A percentile compares a stretch with the other conserved stretches of the same genome.
These are phyloP conservation scores for Pseudomyrmex flavicornis DNA, from an alignment of 1,140 invertebrate species.

Conservation along the genomic window DNA sequence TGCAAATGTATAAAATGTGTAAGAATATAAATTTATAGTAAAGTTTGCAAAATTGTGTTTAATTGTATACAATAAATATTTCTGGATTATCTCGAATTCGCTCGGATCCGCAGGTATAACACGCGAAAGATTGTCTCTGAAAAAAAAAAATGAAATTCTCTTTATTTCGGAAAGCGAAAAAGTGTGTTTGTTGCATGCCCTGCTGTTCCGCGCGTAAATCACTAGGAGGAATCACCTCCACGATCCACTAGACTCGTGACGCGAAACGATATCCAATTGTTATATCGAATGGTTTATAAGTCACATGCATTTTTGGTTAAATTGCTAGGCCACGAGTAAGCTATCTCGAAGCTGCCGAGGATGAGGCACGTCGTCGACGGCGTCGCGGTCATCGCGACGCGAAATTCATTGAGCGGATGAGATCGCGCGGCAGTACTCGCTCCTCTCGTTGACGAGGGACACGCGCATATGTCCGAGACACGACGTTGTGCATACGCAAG, in stretches of 20 bases:
- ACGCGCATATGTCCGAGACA: constrained; percentile 32
- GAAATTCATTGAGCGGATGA: constrained; percentile 1
- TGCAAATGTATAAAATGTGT: too few relatives aligned
- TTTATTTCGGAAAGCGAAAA: too few relatives aligned
- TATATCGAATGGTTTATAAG: neutral
- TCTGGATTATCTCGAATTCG: too few relatives aligned
- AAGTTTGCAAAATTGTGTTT: too few relatives aligned
- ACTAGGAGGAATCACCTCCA: constrained; percentile 2
- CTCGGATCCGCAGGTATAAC: too few relatives aligned
- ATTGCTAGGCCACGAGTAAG: neutral
- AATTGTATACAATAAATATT: too few relatives aligned
- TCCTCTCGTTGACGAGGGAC: neutral
- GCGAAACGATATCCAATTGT: neutral
- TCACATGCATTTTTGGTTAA: neutral
- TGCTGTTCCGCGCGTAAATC: neutral
- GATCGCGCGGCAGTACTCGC: neutral
- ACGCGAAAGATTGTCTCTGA: too few relatives aligned
- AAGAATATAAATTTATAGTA: too few relatives aligned
- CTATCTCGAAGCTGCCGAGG: neutral
- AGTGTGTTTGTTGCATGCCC: too few relatives aligned
- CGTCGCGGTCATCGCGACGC: neutral
- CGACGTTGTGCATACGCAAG: constrained; percentile 68
- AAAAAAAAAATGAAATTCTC: too few relatives aligned
- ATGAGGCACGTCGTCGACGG: neutral
- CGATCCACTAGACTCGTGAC: neutral